Percentiles rank a stretch among this genome's conserved stretches.
Evolutionary conservation across 92 coral and sea anemone genomes (phyloP).

Genomic region (Desmophyllum pertusum): DNA sequence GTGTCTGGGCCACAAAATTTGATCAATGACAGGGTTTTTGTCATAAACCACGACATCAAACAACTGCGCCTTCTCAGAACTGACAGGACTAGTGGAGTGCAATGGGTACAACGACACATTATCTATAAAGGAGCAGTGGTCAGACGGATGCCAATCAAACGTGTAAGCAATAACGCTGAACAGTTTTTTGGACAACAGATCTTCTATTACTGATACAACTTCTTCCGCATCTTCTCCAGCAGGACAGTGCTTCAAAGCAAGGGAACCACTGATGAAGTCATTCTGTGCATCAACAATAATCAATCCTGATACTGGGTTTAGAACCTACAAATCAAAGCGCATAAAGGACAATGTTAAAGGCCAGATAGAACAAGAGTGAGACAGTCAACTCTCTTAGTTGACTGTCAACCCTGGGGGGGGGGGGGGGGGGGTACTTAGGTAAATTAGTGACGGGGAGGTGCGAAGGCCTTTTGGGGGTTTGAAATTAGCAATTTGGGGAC

Average conservation of each 20-base stretch:
- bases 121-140: constrained; percentile 90
- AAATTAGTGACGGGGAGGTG: too few relatives aligned
- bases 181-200: constrained; percentile 56
- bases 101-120: constrained; percentile 78
- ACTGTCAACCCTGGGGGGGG: too few relatives aligned
- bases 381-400: too few relatives aligned
- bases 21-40: constrained; percentile 61
- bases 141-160: constrained; percentile 89
- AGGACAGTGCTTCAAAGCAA: constrained; percentile 81
- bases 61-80: constrained; percentile 64
- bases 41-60: constrained; percentile 81
- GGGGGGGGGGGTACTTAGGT: too few relatives aligned
- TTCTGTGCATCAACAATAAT: constrained; percentile 87
- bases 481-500: too few relatives aligned
- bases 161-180: constrained; percentile 79
- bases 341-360: not conserved
- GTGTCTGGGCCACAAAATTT: constrained; percentile 91
- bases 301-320: constrained; percentile 49
- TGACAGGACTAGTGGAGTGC: constrained; percentile 63
- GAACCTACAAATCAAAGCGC: constrained; percentile 22
- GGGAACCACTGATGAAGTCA: constrained; percentile 89
- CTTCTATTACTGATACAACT: constrained; percentile 71
- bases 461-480: too few relatives aligned
- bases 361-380: not conserved
- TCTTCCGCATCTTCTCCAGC: constrained; percentile 88